Percentiles rank a stretch among this genome's conserved stretches.
These are phyloP conservation scores for Pachyramphus minor DNA, from an alignment of 2,113 vertebrate species.

Conservation along the genomic window DNA sequence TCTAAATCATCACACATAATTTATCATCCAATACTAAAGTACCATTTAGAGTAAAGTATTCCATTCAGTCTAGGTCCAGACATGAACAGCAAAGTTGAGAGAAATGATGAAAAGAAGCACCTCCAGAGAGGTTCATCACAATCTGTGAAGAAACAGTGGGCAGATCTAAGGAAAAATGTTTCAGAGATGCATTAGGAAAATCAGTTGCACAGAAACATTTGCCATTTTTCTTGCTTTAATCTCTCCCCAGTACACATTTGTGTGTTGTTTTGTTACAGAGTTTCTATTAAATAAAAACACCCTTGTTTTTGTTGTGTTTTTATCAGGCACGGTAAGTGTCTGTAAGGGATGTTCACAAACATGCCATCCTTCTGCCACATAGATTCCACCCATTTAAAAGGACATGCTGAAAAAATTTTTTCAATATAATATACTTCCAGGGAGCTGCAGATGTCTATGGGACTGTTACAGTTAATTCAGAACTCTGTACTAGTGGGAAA, in stretches of 20 bases:
- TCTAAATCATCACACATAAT: background rate
- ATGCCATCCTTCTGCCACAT: background rate
- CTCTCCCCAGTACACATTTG: background rate
- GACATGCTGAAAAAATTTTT: background rate
- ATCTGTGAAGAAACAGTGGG: background rate
- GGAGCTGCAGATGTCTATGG: background rate
- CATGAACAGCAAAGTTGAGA: background rate
- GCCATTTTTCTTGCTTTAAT: background rate
- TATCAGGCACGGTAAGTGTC: background rate
- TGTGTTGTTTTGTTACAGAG: background rate
- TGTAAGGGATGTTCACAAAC: background rate
- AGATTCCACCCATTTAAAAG: background rate
- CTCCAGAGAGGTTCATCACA: background rate
- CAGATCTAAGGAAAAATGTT: background rate
- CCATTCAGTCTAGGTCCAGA: background rate
- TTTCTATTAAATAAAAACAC: background rate
- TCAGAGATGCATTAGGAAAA: background rate
- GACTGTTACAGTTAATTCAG: background rate
- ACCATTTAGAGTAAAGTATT: conserved; percentile 38
- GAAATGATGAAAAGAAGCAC: background rate
- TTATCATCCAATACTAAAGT: background rate
- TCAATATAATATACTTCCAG: background rate
- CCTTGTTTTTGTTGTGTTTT: background rate
- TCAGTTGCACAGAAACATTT: background rate
- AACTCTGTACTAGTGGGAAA: background rate